Evolutionary conservation across 2,113 vertebrate genomes (phyloP).

Genomic region (Aspiorhynchus laticeps): DNA sequence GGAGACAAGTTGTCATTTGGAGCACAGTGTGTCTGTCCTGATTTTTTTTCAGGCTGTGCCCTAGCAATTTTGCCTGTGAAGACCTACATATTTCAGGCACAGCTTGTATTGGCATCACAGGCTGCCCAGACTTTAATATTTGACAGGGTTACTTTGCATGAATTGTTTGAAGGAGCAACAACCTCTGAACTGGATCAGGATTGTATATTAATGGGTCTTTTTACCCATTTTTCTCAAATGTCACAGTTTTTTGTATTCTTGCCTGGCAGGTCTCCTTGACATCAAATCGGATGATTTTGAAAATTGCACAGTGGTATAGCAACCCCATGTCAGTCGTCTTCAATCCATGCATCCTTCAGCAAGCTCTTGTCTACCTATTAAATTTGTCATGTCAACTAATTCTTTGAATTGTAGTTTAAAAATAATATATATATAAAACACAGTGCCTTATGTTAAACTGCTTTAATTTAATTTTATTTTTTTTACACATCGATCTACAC

Average conservation of each 20-base stretch:
- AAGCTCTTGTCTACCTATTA: not conserved
- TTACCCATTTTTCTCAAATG: constrained; percentile 11
- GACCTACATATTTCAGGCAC: not conserved
- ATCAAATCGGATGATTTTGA: not conserved
- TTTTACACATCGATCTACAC: too few species aligned
- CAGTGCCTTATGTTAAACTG: too few species aligned
- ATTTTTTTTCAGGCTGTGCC: not conserved
- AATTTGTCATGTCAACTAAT: not conserved
- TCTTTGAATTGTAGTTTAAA: not conserved
- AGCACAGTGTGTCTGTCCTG: not conserved
- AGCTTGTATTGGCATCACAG: not conserved
- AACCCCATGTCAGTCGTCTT: not conserved
- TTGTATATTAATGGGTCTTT: constrained; percentile 19
- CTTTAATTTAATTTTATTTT: too few species aligned
- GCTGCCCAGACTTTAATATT: not conserved
- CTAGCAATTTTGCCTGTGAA: not conserved
- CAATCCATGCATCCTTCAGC: not conserved
- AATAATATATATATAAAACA: not conserved
- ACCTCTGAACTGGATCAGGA: not conserved
- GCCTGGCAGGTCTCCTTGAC: not conserved
- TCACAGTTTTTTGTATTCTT: not conserved
- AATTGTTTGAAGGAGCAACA: not conserved
- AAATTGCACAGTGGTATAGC: not conserved
- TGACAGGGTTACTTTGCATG: constrained; percentile 4
- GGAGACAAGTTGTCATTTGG: not conserved